A percentile compares a stretch with the other conserved stretches of the same genome.
phyloP scores from a whole-genome alignment of 2,113 vertebrate genomes.

The Oryzias curvinotus region DNA sequence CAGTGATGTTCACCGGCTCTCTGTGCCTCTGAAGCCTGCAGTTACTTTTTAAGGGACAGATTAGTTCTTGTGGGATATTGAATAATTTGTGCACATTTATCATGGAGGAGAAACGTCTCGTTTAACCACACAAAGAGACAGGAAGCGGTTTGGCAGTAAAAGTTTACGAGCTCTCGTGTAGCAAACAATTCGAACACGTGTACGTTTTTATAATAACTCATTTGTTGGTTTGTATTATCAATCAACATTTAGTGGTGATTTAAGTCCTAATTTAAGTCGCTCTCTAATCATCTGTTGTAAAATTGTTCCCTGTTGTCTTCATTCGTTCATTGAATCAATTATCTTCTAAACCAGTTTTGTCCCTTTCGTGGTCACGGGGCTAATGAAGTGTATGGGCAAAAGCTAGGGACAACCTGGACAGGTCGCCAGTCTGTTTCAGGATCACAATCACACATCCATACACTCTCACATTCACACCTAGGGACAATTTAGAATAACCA shows the following conservation, averaged over 20 bases:
- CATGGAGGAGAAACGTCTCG: slow-evolving; percentile 28
- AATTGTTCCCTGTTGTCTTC: too few species aligned
- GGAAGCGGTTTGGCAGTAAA: slow-evolving; percentile 35
- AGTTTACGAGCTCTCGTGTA: slow-evolving; percentile 33
- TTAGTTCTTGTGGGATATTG: slow-evolving; percentile 51
- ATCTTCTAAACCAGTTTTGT: too few species aligned
- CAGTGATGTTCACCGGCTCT: slow-evolving; percentile 62
- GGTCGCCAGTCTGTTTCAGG: too few species aligned
- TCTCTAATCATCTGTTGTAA: too few species aligned
- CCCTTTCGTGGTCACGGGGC: too few species aligned
- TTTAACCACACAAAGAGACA: slow-evolving; percentile 42
- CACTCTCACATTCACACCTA: too few species aligned
- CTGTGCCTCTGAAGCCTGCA: slow-evolving; percentile 42
- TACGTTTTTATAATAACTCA: slow-evolving; percentile 6
- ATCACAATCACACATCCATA: too few species aligned
- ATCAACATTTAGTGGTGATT: slow-evolving; percentile 11
- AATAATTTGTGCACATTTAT: slow-evolving; percentile 61
- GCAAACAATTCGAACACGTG: slow-evolving; percentile 10
- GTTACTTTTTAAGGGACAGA: slow-evolving; percentile 43
- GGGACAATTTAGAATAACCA: too few species aligned
- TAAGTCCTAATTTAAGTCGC: too few species aligned
- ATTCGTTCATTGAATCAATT: too few species aligned
- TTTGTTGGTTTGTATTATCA: slow-evolving; percentile 41
- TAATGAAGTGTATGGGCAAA: too few species aligned
- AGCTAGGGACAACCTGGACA: too few species aligned